phyloP scores from a whole-genome alignment of 1,140 invertebrate genomes.

The Diprion similis region DNA sequence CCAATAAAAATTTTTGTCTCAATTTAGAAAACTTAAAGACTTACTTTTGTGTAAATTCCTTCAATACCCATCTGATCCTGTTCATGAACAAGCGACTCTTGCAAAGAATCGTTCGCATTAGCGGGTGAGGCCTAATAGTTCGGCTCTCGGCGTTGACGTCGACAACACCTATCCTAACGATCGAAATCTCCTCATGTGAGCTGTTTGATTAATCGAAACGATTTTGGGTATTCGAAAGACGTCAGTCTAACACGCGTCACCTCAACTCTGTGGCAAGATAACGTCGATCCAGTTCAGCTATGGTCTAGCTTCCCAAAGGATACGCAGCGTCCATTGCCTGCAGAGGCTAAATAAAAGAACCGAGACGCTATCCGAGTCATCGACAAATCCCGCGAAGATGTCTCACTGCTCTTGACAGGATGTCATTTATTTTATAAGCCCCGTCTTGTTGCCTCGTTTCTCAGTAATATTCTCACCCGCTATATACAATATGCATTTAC shows the following conservation, averaged over 20 bases:
- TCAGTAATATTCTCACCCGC: no score
- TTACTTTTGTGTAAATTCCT: no score
- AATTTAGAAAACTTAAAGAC: no score
- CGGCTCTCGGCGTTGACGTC: no score
- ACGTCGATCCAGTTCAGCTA: neutral
- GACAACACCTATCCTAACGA: neutral
- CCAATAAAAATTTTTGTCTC: no score
- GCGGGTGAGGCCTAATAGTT: neutral
- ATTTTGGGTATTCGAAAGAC: neutral
- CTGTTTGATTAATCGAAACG: neutral
- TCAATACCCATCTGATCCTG: no score
- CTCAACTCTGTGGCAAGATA: neutral
- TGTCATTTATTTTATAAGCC: neutral
- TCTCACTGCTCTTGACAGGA: neutral
- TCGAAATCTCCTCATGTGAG: neutral
- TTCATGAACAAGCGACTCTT: no score
- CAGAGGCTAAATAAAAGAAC: neutral
- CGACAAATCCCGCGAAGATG: neutral
- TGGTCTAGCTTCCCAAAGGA: no score
- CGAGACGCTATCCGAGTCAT: neutral
- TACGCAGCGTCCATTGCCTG: no score
- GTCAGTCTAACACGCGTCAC: neutral
- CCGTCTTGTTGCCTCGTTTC: no score
- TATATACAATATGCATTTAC: no score
- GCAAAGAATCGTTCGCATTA: conserved; percentile 6